These are phyloP conservation scores for Papilio protenor DNA, from an alignment of 2,888 invertebrate genomes.

Conservation along the genomic window DNA sequence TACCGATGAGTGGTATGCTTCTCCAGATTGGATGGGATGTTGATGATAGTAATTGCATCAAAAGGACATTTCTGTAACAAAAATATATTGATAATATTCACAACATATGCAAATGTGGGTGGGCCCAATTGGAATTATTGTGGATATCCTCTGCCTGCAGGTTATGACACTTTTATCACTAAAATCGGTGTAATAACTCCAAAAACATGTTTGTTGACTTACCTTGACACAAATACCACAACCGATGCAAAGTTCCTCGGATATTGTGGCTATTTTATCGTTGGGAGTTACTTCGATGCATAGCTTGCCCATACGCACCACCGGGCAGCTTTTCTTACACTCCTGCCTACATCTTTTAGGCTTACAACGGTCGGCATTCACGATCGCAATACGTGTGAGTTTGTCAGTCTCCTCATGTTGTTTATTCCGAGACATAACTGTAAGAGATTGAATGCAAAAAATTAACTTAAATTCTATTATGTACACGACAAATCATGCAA, in stretches of 20 bases:
- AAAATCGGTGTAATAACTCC: not conserved
- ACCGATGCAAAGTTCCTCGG: slow-evolving; percentile 99
- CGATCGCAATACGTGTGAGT: slow-evolving; percentile 98
- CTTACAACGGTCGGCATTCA: slow-evolving; percentile 99
- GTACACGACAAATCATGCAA: slow-evolving; percentile 51
- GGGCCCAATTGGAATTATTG: not conserved
- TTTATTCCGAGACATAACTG: slow-evolving; percentile 85
- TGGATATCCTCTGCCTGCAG: not conserved
- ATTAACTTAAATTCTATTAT: slow-evolving; percentile 47
- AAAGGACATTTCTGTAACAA: slow-evolving; percentile 98
- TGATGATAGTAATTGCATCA: slow-evolving; percentile 99
- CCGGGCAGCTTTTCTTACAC: slow-evolving; percentile 99
- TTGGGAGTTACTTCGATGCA: slow-evolving; percentile 99
- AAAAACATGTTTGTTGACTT: slow-evolving; percentile 48
- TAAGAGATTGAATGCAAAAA: slow-evolving; percentile 50
- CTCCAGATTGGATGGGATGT: slow-evolving; percentile 98
- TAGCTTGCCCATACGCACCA: slow-evolving; percentile 99
- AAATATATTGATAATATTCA: not conserved
- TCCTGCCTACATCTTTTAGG: slow-evolving; percentile 99
- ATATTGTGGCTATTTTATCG: slow-evolving; percentile 98
- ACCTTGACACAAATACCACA: slow-evolving; percentile 99
- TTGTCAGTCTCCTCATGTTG: slow-evolving; percentile 93
- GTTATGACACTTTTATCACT: not conserved
- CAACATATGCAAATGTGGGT: not conserved
- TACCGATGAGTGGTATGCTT: slow-evolving; percentile 99